Percentiles rank a stretch among this genome's conserved stretches.
phyloP scores from a whole-genome alignment of 2,888 invertebrate genomes.

The Palloptera scutellata region DNA sequence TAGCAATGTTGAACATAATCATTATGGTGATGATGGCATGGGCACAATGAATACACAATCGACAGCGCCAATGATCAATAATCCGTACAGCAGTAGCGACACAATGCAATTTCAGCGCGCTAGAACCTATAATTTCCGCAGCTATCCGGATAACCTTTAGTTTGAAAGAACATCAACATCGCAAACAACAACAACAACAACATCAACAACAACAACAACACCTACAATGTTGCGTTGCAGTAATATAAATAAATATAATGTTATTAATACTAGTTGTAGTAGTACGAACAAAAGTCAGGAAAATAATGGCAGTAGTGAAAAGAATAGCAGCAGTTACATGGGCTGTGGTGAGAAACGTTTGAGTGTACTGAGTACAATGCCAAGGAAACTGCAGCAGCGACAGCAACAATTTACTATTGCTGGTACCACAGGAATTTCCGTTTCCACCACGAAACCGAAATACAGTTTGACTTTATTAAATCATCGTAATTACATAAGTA shows the following conservation, averaged over 20 bases:
- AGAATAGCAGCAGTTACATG: too few relatives aligned
- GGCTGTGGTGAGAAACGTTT: conserved; percentile 15
- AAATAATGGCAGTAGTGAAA: too few relatives aligned
- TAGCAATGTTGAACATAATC: conserved; percentile 47
- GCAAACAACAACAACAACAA: background rate
- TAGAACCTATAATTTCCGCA: conserved; percentile 62
- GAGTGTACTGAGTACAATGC: conserved; percentile 49
- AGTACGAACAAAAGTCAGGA: background rate
- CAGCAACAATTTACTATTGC: conserved; percentile 38
- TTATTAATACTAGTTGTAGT: conserved; percentile 1
- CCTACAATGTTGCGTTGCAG: conserved; percentile 21
- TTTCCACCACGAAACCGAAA: conserved; percentile 43
- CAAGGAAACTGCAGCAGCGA: conserved; percentile 47
- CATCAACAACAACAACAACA: conserved; percentile 9
- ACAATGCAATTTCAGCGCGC: conserved; percentile 59
- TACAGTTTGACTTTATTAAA: conserved; percentile 50
- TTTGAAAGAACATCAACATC: conserved; percentile 49
- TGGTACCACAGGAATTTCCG: conserved; percentile 21
- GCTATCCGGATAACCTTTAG: conserved; percentile 63
- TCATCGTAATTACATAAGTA: conserved; percentile 19
- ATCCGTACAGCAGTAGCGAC: conserved; percentile 46
- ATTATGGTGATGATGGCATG: conserved; percentile 57
- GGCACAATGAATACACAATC: conserved; percentile 63
- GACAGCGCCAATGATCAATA: conserved; percentile 60
- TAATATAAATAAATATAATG: conserved; percentile 6